Evolutionary conservation across 2,888 invertebrate genomes (phyloP), one percentile per base, ranked within the genome.

Genomic region (Acanthococcus lagerstroemiae): DNA sequence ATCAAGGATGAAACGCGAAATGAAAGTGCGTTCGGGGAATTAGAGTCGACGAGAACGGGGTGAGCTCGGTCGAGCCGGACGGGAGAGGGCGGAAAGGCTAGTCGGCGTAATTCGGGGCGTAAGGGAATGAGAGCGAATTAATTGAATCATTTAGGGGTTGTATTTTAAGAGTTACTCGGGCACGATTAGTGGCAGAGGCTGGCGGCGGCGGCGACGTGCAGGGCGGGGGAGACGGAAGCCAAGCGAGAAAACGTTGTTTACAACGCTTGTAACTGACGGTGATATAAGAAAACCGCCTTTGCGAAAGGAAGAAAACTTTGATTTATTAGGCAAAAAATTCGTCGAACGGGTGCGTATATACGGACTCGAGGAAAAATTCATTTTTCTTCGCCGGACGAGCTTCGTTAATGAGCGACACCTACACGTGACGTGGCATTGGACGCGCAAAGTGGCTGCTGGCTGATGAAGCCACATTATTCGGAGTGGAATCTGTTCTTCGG

Each of bases 231-330:
- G 21, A 37, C 15, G 30, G 30, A 54, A 63, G 54, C 52, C 21
- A 37, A 50, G 63, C 63, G 63, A 63, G 63, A 63, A 63, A 61
- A 63, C 17, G 54, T 63, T 63, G 63, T 63, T 63, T 63, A 63
- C 63, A 63, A 63, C 63, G 63, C 44, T 52, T 63, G 63, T 63
- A 63, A 63, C 63, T 63, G 63, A 63, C 63, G 63, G 54, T 63
- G 52, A 63, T 63, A 37, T 63, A 63, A 63, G 63, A 63, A 61
- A 63, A 63, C 52, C 63, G 63, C 54, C 63, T 63, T 52, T 63
- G 52, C 30, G 37, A 21, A 52, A 54, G 37, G 63, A 37, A 37
- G 54, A 63, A 63, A 63, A 63, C 63, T 52, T 63, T 63, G 63
- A 63, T 63, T 63, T 63, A 63, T 63, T 63, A 54, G 54, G 52